Base-by-base conservation (phyloP, 2,888 invertebrate genomes). In the Acrobasis suavella region DNA sequence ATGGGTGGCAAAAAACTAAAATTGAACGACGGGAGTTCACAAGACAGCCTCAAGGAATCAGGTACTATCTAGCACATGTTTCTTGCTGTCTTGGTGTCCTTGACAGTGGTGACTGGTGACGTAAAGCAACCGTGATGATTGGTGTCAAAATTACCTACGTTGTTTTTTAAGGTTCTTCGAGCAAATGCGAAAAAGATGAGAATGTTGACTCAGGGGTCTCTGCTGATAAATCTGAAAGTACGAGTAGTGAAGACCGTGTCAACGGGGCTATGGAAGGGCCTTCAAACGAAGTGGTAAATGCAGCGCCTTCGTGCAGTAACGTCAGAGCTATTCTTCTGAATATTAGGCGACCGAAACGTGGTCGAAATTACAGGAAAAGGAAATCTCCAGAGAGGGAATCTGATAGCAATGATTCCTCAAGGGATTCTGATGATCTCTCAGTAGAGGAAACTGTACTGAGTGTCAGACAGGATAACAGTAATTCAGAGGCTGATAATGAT, bases 171-270 rank as follows among this genome's bases (percentile, higher is more conserved):
- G 79, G 69, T 59, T 74, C 81, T 42, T 69, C 75, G 63, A 82
- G 73, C 72, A 83, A 80, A 71, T 62, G 46, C 37, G 70, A 76
- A 50, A 78, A 80, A 64, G 87, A 91, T 66, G 91, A 91, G 61
- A 91, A 89, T 78, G 83, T 81, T 22, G 92, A 92, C 62, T 92
- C 92, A 71, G 92, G 91, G 8, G 81, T 92, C 32, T 89, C 87
- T 7, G 89, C 86, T 3, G 92, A 91, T 67, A 92, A 91, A 67
- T 91, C 91, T n/a, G 92, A 91, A 70, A 90, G 89, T 66, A 87
- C 87, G 0, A 87, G 87, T 67, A 92, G 89, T 61, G 90, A 92
- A 12, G 89, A 88, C 60, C 83, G 76, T 7, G 77, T 69, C 6
- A 74, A 75, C 10, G 73, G 76, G 9, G 65, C 82, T 1, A 69